These are phyloP conservation scores for Polydrusus cervinus DNA, from an alignment of 2,888 invertebrate species.

Conservation along the genomic window DNA sequence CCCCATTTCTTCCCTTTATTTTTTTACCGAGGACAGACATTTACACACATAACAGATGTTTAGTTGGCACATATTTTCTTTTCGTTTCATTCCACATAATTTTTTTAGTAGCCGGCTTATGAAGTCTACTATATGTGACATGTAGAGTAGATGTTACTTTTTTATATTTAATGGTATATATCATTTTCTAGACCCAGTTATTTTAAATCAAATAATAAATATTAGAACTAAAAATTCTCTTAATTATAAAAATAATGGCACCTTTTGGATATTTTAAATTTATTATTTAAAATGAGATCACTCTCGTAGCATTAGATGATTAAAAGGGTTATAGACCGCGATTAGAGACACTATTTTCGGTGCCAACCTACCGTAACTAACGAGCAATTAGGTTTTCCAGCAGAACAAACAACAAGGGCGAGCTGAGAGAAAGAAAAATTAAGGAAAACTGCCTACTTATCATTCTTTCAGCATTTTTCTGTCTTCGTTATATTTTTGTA, in stretches of 20 bases:
- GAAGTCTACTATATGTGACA: too few relatives aligned
- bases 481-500: constrained; percentile 15
- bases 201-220: too few relatives aligned
- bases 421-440: constrained; percentile 3
- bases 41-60: constrained; percentile 13
- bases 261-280: too few relatives aligned
- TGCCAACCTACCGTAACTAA: constrained; percentile 8
- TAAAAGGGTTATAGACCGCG: not conserved
- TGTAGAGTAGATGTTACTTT: too few relatives aligned
- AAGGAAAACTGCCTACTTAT: constrained; percentile 18
- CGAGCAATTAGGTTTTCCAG: constrained; percentile 10
- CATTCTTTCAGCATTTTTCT: constrained; percentile 18
- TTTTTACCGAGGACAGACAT: not conserved
- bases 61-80: not conserved
- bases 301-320: not conserved
- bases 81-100: too few relatives aligned
- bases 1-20: not conserved
- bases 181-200: too few relatives aligned
- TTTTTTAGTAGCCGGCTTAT: not conserved
- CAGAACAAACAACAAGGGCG: constrained; percentile 15
- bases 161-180: too few relatives aligned
- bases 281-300: too few relatives aligned
- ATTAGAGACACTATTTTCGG: constrained; percentile 3
- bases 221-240: too few relatives aligned
- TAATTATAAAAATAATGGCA: too few relatives aligned